Evolutionary conservation across 1,140 invertebrate species (phyloP), one percentile per base, ranked within the genome.

Genomic region (Ganaspis sp.): DNA sequence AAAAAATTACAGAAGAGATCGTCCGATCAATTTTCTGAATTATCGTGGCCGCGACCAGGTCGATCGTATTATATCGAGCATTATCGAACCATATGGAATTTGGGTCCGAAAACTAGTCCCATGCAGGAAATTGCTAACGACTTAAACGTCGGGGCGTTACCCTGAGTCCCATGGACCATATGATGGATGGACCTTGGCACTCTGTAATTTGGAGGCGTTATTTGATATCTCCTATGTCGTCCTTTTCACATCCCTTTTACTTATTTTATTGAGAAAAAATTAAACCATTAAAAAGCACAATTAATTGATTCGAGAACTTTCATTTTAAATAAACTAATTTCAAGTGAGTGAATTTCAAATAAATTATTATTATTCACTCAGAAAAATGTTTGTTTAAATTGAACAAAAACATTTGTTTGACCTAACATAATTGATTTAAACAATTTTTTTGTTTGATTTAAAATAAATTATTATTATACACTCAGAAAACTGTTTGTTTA

Each of bases 121-220:
- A 87, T 83, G 88, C 89, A 91, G 90, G 89, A 91, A 91, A 91
- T 91, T 91, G 86, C 90, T 90, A 91, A 91, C 89, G 87, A 90
- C 90, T 90, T 91, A 90, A 91, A 91, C 87, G 88, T 81, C 86
- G 87, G 89, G 90, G 89, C 89, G 89, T 85, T 87, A 76, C 85
- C 81, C 84, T 84, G 80, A 76, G 80, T 86, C 85, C 82, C 76
- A 78, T 76, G 82, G 81, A 81, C 82, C 82, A 82, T 75, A 78
- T 90, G 89, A 90, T 90, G 88, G 89, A 90, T 90, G 88, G 84
- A 85, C 82, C 81, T 70, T 81, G 83, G 85, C 84, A 91, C 83
- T 85, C 88, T 91, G 86, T 90, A 90, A 90, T 90, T 91, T 90
- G 72, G 83, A 89, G 87, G 89, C 88, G 90, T 91, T 91, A 90